Percentiles rank a stretch among this genome's conserved stretches.
phyloP scores from a whole-genome alignment of 2,888 invertebrate genomes.

The Hipparchia sbordonii region DNA sequence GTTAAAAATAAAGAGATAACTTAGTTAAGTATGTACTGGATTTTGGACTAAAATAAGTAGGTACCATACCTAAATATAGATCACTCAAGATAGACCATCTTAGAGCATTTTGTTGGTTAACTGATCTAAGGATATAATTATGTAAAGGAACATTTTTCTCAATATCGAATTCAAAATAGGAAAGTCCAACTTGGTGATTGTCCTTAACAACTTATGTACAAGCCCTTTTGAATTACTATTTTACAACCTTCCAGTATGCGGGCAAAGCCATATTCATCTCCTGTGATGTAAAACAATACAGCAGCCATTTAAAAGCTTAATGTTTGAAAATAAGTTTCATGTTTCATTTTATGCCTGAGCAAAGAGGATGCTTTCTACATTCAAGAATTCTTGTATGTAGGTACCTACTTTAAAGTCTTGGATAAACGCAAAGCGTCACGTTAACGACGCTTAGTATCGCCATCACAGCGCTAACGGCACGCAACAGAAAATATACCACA shows the following conservation, averaged over 20 bases:
- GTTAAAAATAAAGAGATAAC: no score
- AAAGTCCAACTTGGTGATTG: background rate
- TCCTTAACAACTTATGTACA: background rate
- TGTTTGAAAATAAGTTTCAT: conserved; percentile 32
- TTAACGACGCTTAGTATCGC: background rate
- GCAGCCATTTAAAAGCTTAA: conserved; percentile 24
- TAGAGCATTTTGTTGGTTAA: no score
- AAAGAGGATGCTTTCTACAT: conserved; percentile 33
- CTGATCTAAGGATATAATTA: background rate
- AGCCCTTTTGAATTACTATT: background rate
- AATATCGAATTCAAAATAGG: background rate
- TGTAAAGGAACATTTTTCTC: background rate
- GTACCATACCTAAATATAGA: no score
- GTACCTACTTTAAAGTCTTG: conserved; percentile 26
- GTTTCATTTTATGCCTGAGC: conserved; percentile 33
- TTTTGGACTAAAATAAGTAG: background rate
- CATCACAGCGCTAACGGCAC: no score
- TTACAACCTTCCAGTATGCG: conserved; percentile 4
- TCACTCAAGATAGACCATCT: no score
- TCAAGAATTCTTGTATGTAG: conserved; percentile 32
- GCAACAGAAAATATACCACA: no score
- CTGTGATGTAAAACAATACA: conserved; percentile 19
- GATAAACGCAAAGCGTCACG: background rate
- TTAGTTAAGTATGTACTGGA: background rate
- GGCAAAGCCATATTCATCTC: conserved; percentile 9